Conservation (phyloP, 2,797 vertebrate genomes). For the Acanthurus lineatus region DNA sequence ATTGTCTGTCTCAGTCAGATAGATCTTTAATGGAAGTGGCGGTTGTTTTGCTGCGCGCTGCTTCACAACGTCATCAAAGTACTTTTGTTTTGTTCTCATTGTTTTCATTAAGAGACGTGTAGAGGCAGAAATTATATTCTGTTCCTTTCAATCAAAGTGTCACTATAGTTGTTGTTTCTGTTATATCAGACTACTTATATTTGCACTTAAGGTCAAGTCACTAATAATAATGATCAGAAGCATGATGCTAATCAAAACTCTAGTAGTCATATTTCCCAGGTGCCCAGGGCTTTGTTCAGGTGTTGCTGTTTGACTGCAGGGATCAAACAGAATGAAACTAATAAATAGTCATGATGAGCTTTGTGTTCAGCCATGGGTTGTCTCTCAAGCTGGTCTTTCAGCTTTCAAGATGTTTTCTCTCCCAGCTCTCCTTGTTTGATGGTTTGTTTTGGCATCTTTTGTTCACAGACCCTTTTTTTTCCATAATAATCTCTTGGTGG, state of each 20-base stretch:
- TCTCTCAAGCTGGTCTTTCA: conserved; percentile 43
- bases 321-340: conserved; percentile 53
- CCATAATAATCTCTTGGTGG: conserved; percentile 18
- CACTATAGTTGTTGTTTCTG: not conserved
- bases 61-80: too few relatives aligned
- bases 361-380: conserved; percentile 38
- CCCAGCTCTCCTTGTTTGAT: conserved; percentile 33
- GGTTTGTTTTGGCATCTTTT: conserved; percentile 43
- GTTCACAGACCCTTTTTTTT: not conserved
- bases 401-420: conserved; percentile 48
- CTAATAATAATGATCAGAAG: conserved; percentile 28
- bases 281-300: conserved; percentile 43
- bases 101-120: too few relatives aligned
- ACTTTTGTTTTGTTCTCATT: too few relatives aligned
- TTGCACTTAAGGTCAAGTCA: conserved; percentile 16
- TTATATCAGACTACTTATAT: not conserved
- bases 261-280: conserved; percentile 18
- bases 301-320: conserved; percentile 36
- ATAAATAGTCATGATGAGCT: conserved; percentile 59
- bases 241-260: conserved; percentile 24
- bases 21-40: too few relatives aligned
- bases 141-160: not conserved
- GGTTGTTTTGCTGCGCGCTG: too few relatives aligned
- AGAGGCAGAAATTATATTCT: too few relatives aligned
- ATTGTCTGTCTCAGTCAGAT: too few relatives aligned